Conservation (phyloP, 2,888 invertebrate species). For the Lysandra bellargus region DNA sequence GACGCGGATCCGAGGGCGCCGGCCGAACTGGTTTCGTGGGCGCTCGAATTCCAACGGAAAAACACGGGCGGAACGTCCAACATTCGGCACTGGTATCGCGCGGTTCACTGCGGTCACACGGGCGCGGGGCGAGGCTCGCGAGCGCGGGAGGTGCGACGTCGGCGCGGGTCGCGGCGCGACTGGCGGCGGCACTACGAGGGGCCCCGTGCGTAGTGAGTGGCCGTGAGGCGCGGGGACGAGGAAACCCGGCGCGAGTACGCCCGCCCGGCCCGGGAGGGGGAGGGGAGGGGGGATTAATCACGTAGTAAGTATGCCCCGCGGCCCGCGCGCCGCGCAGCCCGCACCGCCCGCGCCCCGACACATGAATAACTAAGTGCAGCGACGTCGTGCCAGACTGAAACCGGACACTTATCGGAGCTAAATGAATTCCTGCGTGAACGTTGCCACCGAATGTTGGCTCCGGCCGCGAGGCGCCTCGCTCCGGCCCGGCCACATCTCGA, state of each 20-base stretch:
- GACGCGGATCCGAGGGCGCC: constrained; percentile 65
- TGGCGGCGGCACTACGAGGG: constrained; percentile 73
- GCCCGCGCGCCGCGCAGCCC: constrained; percentile 60
- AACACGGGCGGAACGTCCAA: constrained; percentile 68
- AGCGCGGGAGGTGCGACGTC: constrained; percentile 61
- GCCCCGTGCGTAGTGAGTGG: constrained; percentile 78
- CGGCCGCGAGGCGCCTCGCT: constrained; percentile 45
- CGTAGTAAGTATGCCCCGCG: constrained; percentile 78
- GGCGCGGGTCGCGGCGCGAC: constrained; percentile 78
- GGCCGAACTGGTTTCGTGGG: constrained; percentile 68
- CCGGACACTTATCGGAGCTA: constrained; percentile 75
- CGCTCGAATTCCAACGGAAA: constrained; percentile 68
- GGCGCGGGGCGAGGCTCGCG: constrained; percentile 75
- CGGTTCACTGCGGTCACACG: constrained; percentile 68
- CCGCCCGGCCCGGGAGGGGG: constrained; percentile 59
- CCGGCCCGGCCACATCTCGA: constrained; percentile 40
- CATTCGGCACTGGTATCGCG: constrained; percentile 72
- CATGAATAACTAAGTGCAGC: constrained; percentile 68
- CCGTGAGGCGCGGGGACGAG: constrained; percentile 81
- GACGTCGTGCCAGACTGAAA: constrained; percentile 77
- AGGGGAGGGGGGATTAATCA: constrained; percentile 70
- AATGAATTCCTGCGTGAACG: constrained; percentile 72
- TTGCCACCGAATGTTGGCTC: constrained; percentile 66
- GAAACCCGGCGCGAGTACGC: constrained; percentile 79
- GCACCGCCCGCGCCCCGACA: constrained; percentile 62